Percentiles rank a stretch among this genome's conserved stretches.
Evolutionary conservation across 2,888 invertebrate species (phyloP).

Genomic region (Carabus problematicus): DNA sequence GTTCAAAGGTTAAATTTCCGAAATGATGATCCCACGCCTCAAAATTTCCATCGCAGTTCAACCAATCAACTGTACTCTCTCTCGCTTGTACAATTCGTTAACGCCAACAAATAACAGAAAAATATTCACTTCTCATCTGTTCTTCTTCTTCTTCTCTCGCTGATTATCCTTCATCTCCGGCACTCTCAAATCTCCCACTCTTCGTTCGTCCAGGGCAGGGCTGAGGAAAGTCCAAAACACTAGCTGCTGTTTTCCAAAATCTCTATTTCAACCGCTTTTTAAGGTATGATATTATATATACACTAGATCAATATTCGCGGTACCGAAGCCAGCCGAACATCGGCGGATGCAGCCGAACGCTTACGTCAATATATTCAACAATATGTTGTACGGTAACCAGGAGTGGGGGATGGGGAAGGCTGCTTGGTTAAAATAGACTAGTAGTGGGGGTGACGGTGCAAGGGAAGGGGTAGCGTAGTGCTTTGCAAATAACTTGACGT

Average conservation of each 20-base stretch:
- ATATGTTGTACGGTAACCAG: conserved; percentile 45
- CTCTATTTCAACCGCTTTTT: conserved; percentile 58
- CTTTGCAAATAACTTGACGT: conserved; percentile 11
- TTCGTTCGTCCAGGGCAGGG: no score
- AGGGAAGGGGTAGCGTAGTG: not conserved
- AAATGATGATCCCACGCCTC: no score
- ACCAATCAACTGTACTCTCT: no score
- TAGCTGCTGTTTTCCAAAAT: conserved; percentile 52
- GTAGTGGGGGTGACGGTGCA: not conserved
- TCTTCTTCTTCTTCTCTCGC: no score
- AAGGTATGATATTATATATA: conserved; percentile 55
- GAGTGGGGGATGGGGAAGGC: conserved; percentile 42
- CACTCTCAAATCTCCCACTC: no score
- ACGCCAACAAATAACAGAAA: no score
- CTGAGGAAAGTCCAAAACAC: no score
- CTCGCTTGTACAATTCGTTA: no score
- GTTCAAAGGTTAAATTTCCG: no score
- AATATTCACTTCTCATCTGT: no score
- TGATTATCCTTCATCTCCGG: no score
- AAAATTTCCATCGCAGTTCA: no score
- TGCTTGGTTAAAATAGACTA: conserved; percentile 33
- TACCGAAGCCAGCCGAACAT: conserved; percentile 25
- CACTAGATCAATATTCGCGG: conserved; percentile 52
- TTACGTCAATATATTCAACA: conserved; percentile 54
- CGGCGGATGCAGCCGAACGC: conserved; percentile 47